phyloP scores from a whole-genome alignment of 2,797 vertebrate genomes.

The Sylvia borin region DNA sequence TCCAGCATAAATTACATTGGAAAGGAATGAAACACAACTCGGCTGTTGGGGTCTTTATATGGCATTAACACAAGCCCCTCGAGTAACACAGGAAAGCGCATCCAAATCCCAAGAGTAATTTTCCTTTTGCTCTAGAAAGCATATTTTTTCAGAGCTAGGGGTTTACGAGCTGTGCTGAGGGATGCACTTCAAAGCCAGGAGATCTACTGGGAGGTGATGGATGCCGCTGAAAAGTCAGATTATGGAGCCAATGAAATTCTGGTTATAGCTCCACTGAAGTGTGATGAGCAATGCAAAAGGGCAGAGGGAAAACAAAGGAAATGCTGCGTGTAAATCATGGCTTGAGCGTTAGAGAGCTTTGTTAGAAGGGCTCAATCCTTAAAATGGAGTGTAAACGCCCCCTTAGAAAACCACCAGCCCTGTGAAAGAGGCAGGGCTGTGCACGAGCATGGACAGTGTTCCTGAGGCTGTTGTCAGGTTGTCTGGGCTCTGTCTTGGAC shows the following conservation, averaged over 20 bases:
- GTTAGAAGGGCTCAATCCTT: neutral
- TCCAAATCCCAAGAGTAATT: neutral
- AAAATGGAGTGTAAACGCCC: neutral
- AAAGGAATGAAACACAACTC: neutral
- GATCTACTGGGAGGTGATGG: neutral
- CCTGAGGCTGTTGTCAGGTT: neutral
- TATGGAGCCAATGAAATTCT: neutral
- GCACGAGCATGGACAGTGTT: neutral
- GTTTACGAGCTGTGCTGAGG: neutral
- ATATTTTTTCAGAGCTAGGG: neutral
- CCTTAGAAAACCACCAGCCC: neutral
- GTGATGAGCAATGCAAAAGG: slow-evolving; percentile 7
- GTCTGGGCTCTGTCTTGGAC: neutral
- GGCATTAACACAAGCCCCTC: neutral
- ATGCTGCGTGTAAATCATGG: neutral
- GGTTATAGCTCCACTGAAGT: neutral
- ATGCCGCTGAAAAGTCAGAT: neutral
- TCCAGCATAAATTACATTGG: neutral
- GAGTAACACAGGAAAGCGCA: neutral
- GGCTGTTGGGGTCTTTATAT: neutral
- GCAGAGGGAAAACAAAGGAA: slow-evolving; percentile 26
- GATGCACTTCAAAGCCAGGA: neutral
- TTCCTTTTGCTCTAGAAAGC: neutral
- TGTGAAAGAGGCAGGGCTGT: neutral
- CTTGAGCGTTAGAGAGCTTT: neutral